A percentile compares a stretch with the other conserved stretches of the same genome.
Evolutionary conservation across 53 echinoderm and acorn worm species (phyloP).

Genomic region (Holothuria leucospilota): DNA sequence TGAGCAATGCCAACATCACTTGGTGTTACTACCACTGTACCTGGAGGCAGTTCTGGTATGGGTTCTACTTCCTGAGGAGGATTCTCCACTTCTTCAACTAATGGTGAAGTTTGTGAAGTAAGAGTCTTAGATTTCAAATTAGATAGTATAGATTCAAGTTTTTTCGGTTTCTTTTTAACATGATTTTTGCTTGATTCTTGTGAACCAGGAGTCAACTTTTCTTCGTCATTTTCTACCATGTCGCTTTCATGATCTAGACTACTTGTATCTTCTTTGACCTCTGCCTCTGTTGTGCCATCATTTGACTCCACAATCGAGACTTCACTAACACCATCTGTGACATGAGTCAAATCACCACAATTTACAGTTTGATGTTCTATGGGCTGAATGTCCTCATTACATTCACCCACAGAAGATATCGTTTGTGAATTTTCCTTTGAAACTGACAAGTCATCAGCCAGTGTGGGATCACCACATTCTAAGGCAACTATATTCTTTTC

Average conservation of each 20-base stretch:
- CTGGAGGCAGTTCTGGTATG: slow-evolving; percentile 35
- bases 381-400: too few species aligned
- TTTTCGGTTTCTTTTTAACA: slow-evolving; percentile 24
- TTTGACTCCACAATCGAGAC: background rate
- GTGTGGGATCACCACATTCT: too few species aligned
- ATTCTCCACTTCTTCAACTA: background rate
- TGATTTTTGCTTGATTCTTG: background rate
- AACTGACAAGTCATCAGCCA: too few species aligned
- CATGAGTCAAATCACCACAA: background rate
- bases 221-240: background rate
- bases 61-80: slow-evolving; percentile 13
- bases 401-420: too few species aligned
- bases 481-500: too few species aligned
- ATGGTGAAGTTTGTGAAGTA: background rate
- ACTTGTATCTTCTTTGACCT: background rate
- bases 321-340: background rate
- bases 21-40: slow-evolving; percentile 36
- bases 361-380: too few species aligned
- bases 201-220: background rate
- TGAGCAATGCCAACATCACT: background rate
- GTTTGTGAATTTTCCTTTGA: too few species aligned
- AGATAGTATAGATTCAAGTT: slow-evolving; percentile 42
- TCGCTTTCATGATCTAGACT: too few species aligned
- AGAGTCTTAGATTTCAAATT: slow-evolving; percentile 45
- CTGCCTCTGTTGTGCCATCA: background rate